phyloP scores from a whole-genome alignment of 2,797 vertebrate species.

The Setipinna tenuifilis region DNA sequence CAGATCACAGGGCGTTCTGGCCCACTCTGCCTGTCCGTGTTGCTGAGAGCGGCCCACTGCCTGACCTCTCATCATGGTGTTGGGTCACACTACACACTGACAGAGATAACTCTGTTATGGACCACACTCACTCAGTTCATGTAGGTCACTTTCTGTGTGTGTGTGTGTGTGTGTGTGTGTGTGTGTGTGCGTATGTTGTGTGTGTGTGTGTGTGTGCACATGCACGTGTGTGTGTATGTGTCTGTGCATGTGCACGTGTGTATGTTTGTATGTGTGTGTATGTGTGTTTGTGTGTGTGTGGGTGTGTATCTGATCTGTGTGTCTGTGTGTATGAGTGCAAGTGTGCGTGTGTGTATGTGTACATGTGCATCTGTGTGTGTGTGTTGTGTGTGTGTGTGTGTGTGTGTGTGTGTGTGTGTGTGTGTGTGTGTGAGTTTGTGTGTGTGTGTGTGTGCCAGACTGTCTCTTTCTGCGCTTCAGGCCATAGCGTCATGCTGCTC shows the following conservation, averaged over 20 bases:
- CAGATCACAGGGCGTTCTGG: background rate
- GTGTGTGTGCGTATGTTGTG: no score
- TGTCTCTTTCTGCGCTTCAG: conserved; percentile 35
- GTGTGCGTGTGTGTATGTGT: no score
- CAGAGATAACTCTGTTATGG: conserved; percentile 40
- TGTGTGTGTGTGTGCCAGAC: conserved; percentile 26
- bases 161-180: background rate
- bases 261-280: no score
- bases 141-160: background rate
- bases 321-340: no score
- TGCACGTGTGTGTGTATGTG: no score
- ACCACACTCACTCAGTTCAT: conserved; percentile 28
- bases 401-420: background rate
- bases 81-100: background rate
- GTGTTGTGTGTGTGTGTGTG: background rate
- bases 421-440: background rate
- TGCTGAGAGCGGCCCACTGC: background rate
- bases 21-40: background rate
- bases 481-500: conserved; percentile 47
- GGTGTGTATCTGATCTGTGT: no score
- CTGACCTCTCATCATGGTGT: background rate
- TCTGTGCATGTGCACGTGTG: no score
- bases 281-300: no score
- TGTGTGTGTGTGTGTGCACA: no score
- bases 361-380: no score